Base-by-base conservation (phyloP, 2,888 invertebrate genomes). In the Tuta absoluta region DNA sequence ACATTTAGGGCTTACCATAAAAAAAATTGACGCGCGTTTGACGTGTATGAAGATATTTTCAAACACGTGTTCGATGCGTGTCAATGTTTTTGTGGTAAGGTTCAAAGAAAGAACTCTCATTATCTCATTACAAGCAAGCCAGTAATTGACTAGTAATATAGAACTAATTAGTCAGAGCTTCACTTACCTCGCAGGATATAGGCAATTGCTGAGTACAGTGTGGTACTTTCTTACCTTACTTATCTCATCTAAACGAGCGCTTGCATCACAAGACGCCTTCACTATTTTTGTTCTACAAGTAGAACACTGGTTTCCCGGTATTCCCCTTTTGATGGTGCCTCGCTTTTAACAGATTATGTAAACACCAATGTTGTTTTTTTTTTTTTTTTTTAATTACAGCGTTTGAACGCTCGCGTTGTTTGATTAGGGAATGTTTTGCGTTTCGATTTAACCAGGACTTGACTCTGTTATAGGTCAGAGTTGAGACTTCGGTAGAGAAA, bases 261-360 rank as follows among this genome's bases (percentile, higher is more conserved):
- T 73, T 67, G 71, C 69, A 70, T 71, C 69, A 66, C 69, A 59
- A 69, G 65, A 67, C 69, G 68, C 65, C 66, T 65, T 68, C 68
- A 69, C 69, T 73, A 73, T 75, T 75, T 75, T 74, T 73, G 71
- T 75, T 75, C 77, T 33, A 33, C 33, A 33, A 33, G 33, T 77
- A 75, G 72, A 45, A 70, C 66, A 58, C 51, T 24, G 68, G 60
- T 62, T 76, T 76, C 75, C 62, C 24, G 65, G 73, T 72, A 74
- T 69, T 71, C 66, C 51, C 23, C 51, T 53, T 68, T 67, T 69
- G 69, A 69, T 68, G 67, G 68, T 70, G 66, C 63, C 66, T 68
- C 63, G 66, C 65, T 68, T 69, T 67, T 67, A 65, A 65, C 62
- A 23, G 24, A 61, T 59, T 65, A 70, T 65, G 69, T 68, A 69